Conservation (phyloP, 1,140 invertebrate species). For the Bilobella aurantiaca region DNA sequence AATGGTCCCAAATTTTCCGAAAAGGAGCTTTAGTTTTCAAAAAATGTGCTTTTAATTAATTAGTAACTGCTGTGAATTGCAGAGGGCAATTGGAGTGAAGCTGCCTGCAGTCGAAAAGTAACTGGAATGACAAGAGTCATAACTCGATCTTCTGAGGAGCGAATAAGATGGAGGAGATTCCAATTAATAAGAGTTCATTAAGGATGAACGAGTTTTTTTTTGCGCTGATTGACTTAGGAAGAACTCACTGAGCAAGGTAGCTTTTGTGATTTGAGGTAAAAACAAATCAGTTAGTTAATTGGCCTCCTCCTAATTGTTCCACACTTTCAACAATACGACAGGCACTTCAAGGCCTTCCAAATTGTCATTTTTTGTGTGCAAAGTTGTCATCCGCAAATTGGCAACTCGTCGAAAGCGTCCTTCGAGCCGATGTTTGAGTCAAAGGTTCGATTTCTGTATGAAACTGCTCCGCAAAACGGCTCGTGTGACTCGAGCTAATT, state of each 20-base stretch:
- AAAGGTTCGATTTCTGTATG: too few species aligned
- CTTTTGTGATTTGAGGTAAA: not conserved
- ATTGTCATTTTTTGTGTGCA: too few species aligned
- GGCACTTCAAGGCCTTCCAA: too few species aligned
- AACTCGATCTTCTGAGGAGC: too few species aligned
- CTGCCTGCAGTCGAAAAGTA: not conserved
- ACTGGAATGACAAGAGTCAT: conserved; percentile 1
- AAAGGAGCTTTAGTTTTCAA: too few species aligned
- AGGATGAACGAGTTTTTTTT: not conserved
- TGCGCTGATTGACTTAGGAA: not conserved
- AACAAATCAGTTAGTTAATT: too few species aligned
- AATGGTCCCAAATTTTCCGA: too few species aligned
- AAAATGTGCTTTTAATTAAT: too few species aligned
- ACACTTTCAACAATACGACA: too few species aligned
- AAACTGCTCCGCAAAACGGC: not conserved
- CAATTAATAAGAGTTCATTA: not conserved
- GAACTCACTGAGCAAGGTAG: not conserved
- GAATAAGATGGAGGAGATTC: not conserved
- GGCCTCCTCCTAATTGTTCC: not conserved
- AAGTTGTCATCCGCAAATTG: too few species aligned
- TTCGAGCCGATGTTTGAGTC: too few species aligned
- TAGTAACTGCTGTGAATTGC: not conserved
- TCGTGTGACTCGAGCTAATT: not conserved
- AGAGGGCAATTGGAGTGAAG: not conserved
- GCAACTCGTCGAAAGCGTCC: too few species aligned